Evolutionary conservation across 2,797 vertebrate genomes (phyloP).

Genomic region (Hippopotamyrus pictus): DNA sequence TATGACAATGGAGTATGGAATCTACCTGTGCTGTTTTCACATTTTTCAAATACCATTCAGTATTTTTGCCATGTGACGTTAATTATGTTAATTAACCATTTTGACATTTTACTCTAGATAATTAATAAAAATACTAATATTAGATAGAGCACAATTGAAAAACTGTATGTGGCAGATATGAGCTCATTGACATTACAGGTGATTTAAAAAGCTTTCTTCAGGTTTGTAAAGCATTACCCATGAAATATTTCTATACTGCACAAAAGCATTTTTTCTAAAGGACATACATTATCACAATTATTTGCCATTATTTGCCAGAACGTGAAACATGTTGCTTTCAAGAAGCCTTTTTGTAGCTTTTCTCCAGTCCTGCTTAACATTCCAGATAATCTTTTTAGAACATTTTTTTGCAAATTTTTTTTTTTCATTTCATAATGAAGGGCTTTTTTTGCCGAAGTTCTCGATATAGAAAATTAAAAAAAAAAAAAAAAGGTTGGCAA

Average conservation of each 20-base stretch:
- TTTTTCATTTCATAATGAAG: constrained; percentile 38
- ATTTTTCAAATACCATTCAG: constrained; percentile 60
- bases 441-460: constrained; percentile 28
- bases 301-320: not conserved
- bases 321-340: not conserved
- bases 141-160: constrained; percentile 51
- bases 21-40: constrained; percentile 49
- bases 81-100: constrained; percentile 67
- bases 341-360: not conserved
- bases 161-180: not conserved
- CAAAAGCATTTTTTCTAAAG: not conserved
- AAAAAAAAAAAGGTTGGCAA: constrained; percentile 24
- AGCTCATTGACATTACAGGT: not conserved
- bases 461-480: constrained; percentile 45
- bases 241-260: not conserved
- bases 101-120: constrained; percentile 67
- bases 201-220: not conserved
- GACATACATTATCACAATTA: not conserved
- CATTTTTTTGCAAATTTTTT: constrained; percentile 39
- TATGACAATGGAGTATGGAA: constrained; percentile 55
- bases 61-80: constrained; percentile 56
- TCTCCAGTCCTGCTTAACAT: not conserved
- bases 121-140: constrained; percentile 72
- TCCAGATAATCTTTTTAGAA: constrained; percentile 40
- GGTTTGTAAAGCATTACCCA: not conserved